Percentiles rank a stretch among this genome's conserved stretches.
phyloP scores from a whole-genome alignment of 2,113 vertebrate species.

The Podiceps cristatus region DNA sequence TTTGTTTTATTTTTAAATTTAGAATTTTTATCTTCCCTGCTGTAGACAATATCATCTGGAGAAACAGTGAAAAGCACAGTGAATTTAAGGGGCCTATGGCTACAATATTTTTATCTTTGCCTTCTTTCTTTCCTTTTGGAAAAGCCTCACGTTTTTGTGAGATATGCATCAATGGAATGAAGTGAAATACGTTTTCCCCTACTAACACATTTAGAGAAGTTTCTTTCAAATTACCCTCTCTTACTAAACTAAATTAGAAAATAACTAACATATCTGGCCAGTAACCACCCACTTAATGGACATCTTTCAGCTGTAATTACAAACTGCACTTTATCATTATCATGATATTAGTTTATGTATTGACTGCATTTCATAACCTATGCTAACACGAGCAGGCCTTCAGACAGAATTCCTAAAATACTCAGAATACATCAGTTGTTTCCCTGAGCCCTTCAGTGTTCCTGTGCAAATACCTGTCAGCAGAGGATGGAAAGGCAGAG shows the following conservation, averaged over 20 bases:
- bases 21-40: not conserved
- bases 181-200: rapidly evolving
- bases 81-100: not conserved
- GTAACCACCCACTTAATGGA: not conserved
- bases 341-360: not conserved
- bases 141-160: not conserved
- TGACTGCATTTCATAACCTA: not conserved
- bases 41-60: not conserved
- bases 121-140: not conserved
- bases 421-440: not conserved
- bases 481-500: not conserved
- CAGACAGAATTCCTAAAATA: not conserved
- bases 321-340: not conserved
- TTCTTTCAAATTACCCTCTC: not conserved
- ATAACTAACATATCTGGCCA: not conserved
- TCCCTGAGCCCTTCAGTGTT: not conserved
- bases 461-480: not conserved
- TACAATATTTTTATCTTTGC: not conserved
- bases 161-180: not conserved
- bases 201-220: not conserved
- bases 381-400: not conserved
- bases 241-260: not conserved
- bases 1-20: not conserved
- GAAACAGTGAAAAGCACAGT: not conserved
- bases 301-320: not conserved